Conservation (phyloP, 2,113 vertebrate species). For the Nycticebus coucang region DNA sequence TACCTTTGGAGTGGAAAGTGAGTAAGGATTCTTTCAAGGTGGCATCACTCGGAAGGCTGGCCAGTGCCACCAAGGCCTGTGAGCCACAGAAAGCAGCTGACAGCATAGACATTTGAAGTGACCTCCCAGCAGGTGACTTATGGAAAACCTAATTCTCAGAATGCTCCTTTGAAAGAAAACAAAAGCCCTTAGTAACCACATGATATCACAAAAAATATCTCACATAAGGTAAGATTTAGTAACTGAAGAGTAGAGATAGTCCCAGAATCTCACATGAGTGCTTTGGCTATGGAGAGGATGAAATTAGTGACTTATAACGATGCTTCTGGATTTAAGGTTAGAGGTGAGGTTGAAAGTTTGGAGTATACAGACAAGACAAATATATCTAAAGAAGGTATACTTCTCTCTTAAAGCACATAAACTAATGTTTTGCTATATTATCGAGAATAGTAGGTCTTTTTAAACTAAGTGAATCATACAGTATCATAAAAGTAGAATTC, state of each 20-base stretch:
- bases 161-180: conserved; percentile 87
- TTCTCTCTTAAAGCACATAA: background rate
- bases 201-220: background rate
- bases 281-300: background rate
- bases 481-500: background rate
- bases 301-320: background rate
- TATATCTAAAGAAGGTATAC: background rate
- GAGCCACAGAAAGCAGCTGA: conserved; percentile 88
- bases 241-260: background rate
- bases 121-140: conserved; percentile 88
- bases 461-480: background rate
- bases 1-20: conserved; percentile 70
- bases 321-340: background rate
- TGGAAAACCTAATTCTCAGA: conserved; percentile 92
- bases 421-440: background rate
- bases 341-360: background rate
- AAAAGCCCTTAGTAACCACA: conserved; percentile 19
- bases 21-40: conserved; percentile 78
- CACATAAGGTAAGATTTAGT: background rate
- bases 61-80: conserved; percentile 83
- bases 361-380: background rate
- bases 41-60: conserved; percentile 83
- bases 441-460: background rate
- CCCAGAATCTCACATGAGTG: accelerated
- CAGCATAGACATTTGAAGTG: conserved; percentile 77